These are phyloP conservation scores for Mesembrinibis cayennensis DNA, from an alignment of 2,113 vertebrate genomes.

Conservation along the genomic window DNA sequence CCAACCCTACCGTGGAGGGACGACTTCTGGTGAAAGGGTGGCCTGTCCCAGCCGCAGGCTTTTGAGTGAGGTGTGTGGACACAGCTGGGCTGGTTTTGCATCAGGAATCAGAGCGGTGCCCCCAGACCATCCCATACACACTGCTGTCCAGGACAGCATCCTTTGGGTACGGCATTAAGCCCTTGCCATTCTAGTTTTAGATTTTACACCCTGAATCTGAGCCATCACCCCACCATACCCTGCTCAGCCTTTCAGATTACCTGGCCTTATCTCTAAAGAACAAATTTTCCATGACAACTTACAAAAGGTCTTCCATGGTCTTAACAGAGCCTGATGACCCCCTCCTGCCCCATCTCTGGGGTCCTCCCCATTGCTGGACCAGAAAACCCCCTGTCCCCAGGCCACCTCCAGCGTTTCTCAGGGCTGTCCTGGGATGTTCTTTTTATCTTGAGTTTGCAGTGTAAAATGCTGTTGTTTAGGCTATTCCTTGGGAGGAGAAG, in stretches of 20 bases:
- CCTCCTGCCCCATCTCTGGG: not conserved
- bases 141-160: not conserved
- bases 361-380: not conserved
- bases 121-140: rapidly evolving
- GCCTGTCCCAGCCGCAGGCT: rapidly evolving
- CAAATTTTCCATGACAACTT: not conserved
- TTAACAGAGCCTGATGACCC: not conserved
- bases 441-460: not conserved
- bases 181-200: not conserved
- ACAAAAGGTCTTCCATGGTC: not conserved
- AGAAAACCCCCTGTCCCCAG: not conserved
- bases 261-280: not conserved
- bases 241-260: not conserved
- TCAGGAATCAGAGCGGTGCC: not conserved
- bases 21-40: not conserved
- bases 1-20: rapidly evolving
- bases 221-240: not conserved
- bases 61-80: not conserved
- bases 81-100: not conserved
- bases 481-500: not conserved
- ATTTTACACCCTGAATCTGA: not conserved
- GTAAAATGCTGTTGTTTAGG: not conserved
- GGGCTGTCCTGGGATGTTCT: no score
- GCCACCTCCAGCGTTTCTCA: not conserved
- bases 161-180: not conserved